Conservation (phyloP, 1,140 invertebrate species). For the Drosophila repleta region DNA sequence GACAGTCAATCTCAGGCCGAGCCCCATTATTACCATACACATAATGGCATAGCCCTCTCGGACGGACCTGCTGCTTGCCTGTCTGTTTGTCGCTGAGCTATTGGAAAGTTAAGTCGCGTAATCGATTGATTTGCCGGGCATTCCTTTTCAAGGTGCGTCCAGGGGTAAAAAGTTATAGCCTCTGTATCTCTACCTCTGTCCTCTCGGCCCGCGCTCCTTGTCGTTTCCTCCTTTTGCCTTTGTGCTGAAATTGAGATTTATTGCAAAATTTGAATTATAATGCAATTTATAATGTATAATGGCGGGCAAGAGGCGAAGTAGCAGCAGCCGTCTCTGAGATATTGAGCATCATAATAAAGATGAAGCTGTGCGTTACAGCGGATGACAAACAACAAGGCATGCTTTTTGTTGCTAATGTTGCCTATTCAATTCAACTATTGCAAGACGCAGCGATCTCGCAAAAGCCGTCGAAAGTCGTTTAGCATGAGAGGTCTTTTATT, state of each 20-base stretch:
- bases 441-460: slow-evolving; percentile 38
- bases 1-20: slow-evolving; percentile 54
- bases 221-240: slow-evolving; percentile 39
- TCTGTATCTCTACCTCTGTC: neutral
- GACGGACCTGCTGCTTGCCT: neutral
- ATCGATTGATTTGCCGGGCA: slow-evolving; percentile 81
- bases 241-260: slow-evolving; percentile 83
- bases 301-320: slow-evolving; percentile 48
- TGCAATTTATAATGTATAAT: slow-evolving; percentile 83
- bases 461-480: slow-evolving; percentile 62
- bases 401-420: slow-evolving; percentile 75
- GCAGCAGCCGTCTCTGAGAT: slow-evolving; percentile 55
- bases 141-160: slow-evolving; percentile 71
- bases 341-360: slow-evolving; percentile 79
- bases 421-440: slow-evolving; percentile 80
- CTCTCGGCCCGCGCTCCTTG: slow-evolving; percentile 13
- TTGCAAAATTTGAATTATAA: slow-evolving; percentile 84
- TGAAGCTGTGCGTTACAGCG: slow-evolving; percentile 62
- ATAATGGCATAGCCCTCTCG: slow-evolving; percentile 53
- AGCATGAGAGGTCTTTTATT: slow-evolving; percentile 64
- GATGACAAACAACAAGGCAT: slow-evolving; percentile 20
- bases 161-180: slow-evolving; percentile 61
- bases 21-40: slow-evolving; percentile 72
- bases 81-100: slow-evolving; percentile 66
- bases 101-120: slow-evolving; percentile 83